Conservation (phyloP, 2,113 vertebrate genomes). For the Cairina moschata region DNA sequence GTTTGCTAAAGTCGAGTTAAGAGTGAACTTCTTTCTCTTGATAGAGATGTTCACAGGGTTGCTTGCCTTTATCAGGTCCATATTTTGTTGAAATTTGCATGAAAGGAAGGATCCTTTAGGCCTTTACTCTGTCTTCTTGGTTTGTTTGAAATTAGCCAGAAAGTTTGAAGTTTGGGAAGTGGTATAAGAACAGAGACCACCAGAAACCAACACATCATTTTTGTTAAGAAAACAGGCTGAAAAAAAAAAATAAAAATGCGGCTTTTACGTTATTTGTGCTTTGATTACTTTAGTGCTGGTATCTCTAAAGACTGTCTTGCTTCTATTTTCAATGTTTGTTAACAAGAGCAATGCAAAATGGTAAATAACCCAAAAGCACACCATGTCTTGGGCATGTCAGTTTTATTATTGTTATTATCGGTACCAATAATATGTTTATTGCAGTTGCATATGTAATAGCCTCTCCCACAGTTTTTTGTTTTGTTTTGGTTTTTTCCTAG, state of each 20-base stretch:
- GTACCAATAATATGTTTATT: not conserved
- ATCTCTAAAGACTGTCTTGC: not conserved
- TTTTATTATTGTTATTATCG: not conserved
- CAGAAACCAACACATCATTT: not conserved
- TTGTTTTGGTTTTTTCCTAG: too few species aligned
- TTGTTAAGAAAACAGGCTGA: not conserved
- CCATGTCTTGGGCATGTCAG: accelerated
- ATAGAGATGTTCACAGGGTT: not conserved
- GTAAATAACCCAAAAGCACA: not conserved
- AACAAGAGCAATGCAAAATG: not conserved
- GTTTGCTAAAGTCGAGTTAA: not conserved
- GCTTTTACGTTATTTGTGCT: not conserved
- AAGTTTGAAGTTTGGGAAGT: not conserved
- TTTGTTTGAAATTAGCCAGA: not conserved
- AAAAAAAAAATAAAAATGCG: not conserved
- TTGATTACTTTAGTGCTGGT: not conserved
- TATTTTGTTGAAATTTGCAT: not conserved
- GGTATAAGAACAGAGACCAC: not conserved
- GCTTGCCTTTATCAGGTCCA: not conserved
- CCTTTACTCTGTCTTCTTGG: not conserved
- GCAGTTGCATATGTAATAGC: accelerated
- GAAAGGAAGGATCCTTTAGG: not conserved
- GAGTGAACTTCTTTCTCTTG: not conserved
- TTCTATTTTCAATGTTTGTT: not conserved
- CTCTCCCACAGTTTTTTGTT: not conserved